phyloP scores from a whole-genome alignment of 2,797 vertebrate genomes.

The Telmatherina bonti region DNA sequence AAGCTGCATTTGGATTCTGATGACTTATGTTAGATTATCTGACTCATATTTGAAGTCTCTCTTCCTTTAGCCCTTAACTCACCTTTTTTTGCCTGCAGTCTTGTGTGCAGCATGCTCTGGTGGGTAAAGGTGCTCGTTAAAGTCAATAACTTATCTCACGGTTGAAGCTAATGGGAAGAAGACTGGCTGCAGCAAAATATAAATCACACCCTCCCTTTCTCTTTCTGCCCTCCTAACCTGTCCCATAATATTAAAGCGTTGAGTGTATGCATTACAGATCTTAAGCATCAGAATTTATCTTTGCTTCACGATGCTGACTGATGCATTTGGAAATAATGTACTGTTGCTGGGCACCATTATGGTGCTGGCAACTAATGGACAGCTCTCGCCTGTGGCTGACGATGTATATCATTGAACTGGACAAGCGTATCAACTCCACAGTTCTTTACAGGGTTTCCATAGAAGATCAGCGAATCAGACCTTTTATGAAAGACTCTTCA shows the following conservation, averaged over 20 bases:
- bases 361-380: conserved; percentile 93
- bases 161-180: conserved; percentile 93
- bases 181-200: conserved; percentile 95
- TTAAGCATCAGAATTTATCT: conserved; percentile 93
- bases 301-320: conserved; percentile 91
- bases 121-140: conserved; percentile 86
- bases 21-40: conserved; percentile 39
- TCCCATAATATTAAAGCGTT: conserved; percentile 86
- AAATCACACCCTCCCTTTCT: conserved; percentile 85
- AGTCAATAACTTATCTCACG: conserved; percentile 87
- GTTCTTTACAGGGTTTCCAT: conserved; percentile 69
- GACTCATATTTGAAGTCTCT: conserved; percentile 32
- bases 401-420: conserved; percentile 93
- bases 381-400: conserved; percentile 90
- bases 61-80: conserved; percentile 24
- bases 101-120: conserved; percentile 81
- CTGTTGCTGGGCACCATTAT: conserved; percentile 92
- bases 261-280: conserved; percentile 93
- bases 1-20: conserved; percentile 33
- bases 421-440: conserved; percentile 87
- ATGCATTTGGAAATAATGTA: conserved; percentile 99
- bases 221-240: conserved; percentile 91
- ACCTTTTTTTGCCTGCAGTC: conserved; percentile 61
- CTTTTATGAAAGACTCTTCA: conserved; percentile 56
- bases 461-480: conserved; percentile 58